Evolutionary conservation across 2,797 vertebrate species (phyloP).

Genomic region (Morus bassanus): DNA sequence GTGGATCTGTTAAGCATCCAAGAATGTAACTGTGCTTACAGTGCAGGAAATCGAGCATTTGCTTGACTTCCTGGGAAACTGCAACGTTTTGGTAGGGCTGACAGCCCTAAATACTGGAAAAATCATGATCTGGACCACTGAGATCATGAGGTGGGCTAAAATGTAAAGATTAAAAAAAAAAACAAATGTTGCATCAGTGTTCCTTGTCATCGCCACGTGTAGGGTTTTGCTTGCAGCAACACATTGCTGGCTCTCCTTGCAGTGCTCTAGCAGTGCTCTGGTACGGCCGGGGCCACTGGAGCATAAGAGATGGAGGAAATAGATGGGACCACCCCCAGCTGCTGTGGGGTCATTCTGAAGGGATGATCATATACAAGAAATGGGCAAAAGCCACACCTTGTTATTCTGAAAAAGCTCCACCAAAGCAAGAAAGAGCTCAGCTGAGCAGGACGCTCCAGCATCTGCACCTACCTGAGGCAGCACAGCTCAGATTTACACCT

Average conservation of each 20-base stretch:
- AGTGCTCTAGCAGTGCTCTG: not conserved
- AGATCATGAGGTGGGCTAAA: not conserved
- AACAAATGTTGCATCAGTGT: not conserved
- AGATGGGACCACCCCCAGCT: not conserved
- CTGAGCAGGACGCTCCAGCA: not conserved
- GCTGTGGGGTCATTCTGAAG: not conserved
- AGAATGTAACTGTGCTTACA: not conserved
- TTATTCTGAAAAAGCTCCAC: not conserved
- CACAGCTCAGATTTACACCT: not conserved
- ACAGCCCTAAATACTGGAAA: not conserved
- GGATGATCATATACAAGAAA: fast-evolving
- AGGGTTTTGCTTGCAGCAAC: not conserved
- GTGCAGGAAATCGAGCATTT: not conserved
- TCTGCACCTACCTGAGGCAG: not conserved
- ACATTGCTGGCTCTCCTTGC: not conserved
- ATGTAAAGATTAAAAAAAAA: not conserved
- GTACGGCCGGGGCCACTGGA: not conserved
- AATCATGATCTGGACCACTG: not conserved
- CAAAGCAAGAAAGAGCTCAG: not conserved
- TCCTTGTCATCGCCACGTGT: fast-evolving
- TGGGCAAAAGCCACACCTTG: not conserved
- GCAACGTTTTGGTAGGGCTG: not conserved
- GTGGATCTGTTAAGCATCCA: not conserved
- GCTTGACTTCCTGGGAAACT: not conserved
- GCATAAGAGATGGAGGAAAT: not conserved